A percentile compares a stretch with the other conserved stretches of the same genome.
These are phyloP conservation scores for Macheiramphus alcinus DNA, from an alignment of 2,113 vertebrate genomes.

Conservation along the genomic window DNA sequence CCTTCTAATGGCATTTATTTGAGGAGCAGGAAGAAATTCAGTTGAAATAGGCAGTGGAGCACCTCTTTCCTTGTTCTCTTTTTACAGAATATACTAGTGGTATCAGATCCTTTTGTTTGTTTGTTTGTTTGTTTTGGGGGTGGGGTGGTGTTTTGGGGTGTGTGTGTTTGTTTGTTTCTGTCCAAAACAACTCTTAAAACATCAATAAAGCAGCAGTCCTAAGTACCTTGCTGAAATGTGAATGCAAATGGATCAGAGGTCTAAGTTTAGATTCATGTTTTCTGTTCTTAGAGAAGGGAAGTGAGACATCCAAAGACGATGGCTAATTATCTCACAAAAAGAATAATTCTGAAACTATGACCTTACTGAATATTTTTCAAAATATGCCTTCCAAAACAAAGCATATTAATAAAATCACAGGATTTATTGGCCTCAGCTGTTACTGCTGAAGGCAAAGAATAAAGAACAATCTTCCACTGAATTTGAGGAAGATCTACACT, in stretches of 20 bases:
- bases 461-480: background rate
- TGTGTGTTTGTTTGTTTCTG: background rate
- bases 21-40: background rate
- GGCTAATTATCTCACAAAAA: background rate
- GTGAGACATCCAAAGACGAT: background rate
- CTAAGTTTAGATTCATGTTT: background rate
- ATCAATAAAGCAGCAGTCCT: background rate
- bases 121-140: background rate
- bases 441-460: background rate
- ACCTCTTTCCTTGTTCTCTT: background rate
- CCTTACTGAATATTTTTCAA: background rate
- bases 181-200: background rate
- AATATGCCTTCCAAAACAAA: background rate
- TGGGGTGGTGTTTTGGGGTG: too few species aligned
- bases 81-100: background rate
- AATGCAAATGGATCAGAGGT: background rate
- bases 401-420: background rate
- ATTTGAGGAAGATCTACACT: background rate
- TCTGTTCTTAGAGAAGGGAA: background rate
- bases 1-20: background rate
- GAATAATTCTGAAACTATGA: background rate
- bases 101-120: too few species aligned
- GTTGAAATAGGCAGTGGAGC: background rate
- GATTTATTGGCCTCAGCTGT: background rate
- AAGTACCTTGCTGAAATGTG: background rate